A percentile compares a stretch with the other conserved stretches of the same genome.
Evolutionary conservation across 2,113 vertebrate genomes (phyloP).

Genomic region (Natator depressus): DNA sequence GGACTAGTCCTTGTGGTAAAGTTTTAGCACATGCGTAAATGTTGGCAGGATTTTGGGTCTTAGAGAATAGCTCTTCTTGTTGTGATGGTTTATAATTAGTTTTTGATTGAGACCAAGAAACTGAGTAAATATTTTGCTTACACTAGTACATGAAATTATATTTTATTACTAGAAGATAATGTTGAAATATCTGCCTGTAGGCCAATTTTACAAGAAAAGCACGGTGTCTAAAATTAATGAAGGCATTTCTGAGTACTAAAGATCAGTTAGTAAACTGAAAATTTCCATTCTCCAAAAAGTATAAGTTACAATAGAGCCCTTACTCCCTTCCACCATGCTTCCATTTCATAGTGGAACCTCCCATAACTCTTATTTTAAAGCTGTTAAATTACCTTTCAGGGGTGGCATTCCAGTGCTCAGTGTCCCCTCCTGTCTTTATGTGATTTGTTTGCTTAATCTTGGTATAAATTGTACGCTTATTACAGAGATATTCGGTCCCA

Average conservation of each 20-base stretch:
- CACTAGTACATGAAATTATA: not conserved
- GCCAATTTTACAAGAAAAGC: not conserved
- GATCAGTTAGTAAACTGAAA: not conserved
- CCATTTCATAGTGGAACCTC: not conserved
- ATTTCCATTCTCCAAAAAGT: not conserved
- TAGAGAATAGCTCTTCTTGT: rapidly evolving
- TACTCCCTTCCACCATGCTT: not conserved
- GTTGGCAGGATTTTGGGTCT: not conserved
- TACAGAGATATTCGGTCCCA: not conserved
- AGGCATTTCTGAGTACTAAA: not conserved
- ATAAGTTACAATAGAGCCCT: not conserved
- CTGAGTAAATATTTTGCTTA: not conserved
- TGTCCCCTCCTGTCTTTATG: not conserved
- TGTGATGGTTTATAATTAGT: no score
- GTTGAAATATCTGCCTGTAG: not conserved
- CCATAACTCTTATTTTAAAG: not conserved
- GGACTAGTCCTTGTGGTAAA: not conserved
- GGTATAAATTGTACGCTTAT: not conserved
- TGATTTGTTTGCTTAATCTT: not conserved
- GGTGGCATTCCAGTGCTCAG: not conserved
- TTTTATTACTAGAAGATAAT: not conserved
- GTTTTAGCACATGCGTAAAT: not conserved
- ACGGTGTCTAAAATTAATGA: not conserved
- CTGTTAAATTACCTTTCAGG: not conserved
- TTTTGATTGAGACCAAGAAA: no score